A percentile compares a stretch with the other conserved stretches of the same genome.
phyloP scores from a whole-genome alignment of 2,888 invertebrate genomes.

The Ochropleura plecta region DNA sequence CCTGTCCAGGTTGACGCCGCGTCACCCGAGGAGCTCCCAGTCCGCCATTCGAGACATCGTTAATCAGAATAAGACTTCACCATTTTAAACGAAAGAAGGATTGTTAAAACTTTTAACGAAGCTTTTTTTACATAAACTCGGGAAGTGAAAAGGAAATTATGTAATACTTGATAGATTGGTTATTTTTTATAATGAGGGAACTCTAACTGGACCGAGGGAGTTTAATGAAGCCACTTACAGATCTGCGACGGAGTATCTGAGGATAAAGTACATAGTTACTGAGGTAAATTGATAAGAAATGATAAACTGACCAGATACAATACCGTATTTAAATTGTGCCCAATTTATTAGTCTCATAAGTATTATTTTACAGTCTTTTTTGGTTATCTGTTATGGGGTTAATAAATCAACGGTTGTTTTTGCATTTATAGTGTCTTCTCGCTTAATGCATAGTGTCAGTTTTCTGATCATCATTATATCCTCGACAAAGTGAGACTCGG shows the following conservation, averaged over 20 bases:
- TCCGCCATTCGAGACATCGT: slow-evolving; percentile 59
- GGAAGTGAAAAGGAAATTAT: slow-evolving; percentile 47
- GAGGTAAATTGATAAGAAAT: background rate
- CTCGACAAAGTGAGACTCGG: too few species aligned
- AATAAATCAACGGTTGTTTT: background rate
- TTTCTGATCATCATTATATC: background rate
- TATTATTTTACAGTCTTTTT: background rate
- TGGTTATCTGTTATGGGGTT: background rate
- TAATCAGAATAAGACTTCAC: slow-evolving; percentile 63
- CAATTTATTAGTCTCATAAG: background rate
- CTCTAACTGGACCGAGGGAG: slow-evolving; percentile 4
- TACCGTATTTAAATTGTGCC: background rate
- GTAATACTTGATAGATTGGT: slow-evolving; percentile 57
- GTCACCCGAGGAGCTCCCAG: slow-evolving; percentile 46
- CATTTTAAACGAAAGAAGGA: slow-evolving; percentile 56
- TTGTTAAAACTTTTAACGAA: slow-evolving; percentile 67
- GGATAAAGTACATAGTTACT: background rate
- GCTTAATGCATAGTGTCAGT: background rate
- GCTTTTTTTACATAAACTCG: slow-evolving; percentile 53
- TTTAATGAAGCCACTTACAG: slow-evolving; percentile 44
- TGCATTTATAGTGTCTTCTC: background rate
- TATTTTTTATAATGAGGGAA: slow-evolving; percentile 55
- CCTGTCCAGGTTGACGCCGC: slow-evolving; percentile 39
- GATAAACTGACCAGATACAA: background rate
- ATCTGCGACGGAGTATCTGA: background rate